Evolutionary conservation across 2,888 invertebrate genomes (phyloP), one percentile per base, ranked within the genome.

Genomic region (Drosophila monieri): DNA sequence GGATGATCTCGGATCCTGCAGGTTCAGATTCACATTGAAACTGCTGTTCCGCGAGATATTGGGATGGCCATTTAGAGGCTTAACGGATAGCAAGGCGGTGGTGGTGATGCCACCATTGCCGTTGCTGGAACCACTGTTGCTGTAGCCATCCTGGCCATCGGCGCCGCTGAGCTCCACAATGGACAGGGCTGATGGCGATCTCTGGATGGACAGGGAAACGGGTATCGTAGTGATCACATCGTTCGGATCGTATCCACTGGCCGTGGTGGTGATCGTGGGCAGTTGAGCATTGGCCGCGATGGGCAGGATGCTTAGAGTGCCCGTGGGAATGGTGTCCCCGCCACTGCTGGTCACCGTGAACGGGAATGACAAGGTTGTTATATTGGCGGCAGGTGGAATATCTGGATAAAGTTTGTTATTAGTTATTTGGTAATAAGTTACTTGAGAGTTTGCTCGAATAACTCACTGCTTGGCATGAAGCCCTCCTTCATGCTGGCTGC

Each of bases 401-500:
- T 73, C 88, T 90, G 9, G 0, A 6, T 5, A 10, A 5, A 0
- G 12, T 1, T 9, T 1, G 1, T 1, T 0, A 4, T 48, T 23
- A 14, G 15, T 10, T 12, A 47, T 1, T n/a, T n/a, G 32, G n/a
- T 3, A 37, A 5, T 4, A 1, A 18, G 18, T 18, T 18, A 1
- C 2, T 18, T 18, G 18, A 41, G 10, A 0, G 10, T 9, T 23
- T 1, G 9, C 10, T 32, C 25, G 8, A 15, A 15, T 1, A 0
- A 74, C 85, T 85, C 74, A 89, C 88, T 57, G 53, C 61, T 80
- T 0, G 77, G 35, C 6, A 64, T 66, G 44, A 81, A 89, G 48
- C 77, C 83, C 61, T 74, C 85, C 73, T 75, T 86, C 48, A 90
- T 67, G 53, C 85, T 84, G 51, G 96, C 95, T 0, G 96, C 96